Conservation (phyloP, 2,888 invertebrate species). For the Leucoma salicis region DNA sequence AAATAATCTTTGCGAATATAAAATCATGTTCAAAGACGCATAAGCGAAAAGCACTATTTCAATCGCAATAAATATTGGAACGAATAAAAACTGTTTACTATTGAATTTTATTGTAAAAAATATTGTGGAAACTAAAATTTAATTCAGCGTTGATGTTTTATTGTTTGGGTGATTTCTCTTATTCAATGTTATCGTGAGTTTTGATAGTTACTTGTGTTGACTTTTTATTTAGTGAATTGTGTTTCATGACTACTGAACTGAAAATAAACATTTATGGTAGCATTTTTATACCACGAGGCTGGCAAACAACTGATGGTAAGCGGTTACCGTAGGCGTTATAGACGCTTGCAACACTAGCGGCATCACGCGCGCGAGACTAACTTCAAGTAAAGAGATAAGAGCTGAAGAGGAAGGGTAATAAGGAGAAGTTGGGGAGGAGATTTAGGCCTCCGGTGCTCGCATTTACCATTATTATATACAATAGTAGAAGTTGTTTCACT, state of each 20-base stretch:
- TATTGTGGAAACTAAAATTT: constrained; percentile 17
- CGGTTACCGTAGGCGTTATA: too few relatives aligned
- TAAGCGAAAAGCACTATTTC: constrained; percentile 26
- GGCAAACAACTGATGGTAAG: too few relatives aligned
- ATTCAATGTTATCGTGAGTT: neutral
- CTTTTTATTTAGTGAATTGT: neutral
- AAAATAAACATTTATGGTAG: neutral
- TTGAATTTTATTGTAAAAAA: constrained; percentile 37
- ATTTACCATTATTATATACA: too few relatives aligned
- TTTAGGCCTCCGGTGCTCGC: too few relatives aligned
- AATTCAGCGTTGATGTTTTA: constrained; percentile 21
- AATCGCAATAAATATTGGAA: constrained; percentile 36
- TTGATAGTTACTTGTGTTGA: neutral
- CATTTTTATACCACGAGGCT: too few relatives aligned
- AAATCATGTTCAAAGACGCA: constrained; percentile 26
- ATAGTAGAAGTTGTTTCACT: too few relatives aligned
- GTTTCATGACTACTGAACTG: neutral
- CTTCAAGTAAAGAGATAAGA: too few relatives aligned
- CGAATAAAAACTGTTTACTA: constrained; percentile 33
- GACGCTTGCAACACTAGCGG: too few relatives aligned
- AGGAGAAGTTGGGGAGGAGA: too few relatives aligned
- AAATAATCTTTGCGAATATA: constrained; percentile 16
- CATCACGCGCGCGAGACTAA: too few relatives aligned
- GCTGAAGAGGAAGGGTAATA: too few relatives aligned
- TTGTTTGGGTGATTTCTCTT: constrained; percentile 2